phyloP scores from a whole-genome alignment of 2,797 vertebrate species.

The Myripristis murdjan region DNA sequence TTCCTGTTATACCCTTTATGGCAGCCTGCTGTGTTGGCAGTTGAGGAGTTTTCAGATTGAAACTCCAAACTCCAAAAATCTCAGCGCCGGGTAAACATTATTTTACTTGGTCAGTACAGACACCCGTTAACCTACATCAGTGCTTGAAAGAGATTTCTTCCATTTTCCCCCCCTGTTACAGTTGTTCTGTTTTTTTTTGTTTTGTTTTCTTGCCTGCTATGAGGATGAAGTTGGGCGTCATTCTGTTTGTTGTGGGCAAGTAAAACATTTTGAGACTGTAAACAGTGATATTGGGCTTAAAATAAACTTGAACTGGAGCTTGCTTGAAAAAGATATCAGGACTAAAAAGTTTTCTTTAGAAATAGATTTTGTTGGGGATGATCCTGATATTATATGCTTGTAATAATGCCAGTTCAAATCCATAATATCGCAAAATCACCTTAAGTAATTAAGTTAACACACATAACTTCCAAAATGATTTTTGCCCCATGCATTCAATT shows the following conservation, averaged over 20 bases:
- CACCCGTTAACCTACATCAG: slow-evolving; percentile 11
- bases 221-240: too few relatives aligned
- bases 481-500: not conserved
- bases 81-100: too few relatives aligned
- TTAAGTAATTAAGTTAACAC: not conserved
- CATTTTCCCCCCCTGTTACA: too few relatives aligned
- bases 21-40: slow-evolving; percentile 4
- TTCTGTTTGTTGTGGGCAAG: too few relatives aligned
- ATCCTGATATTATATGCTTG: slow-evolving; percentile 1
- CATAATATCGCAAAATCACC: slow-evolving; percentile 9
- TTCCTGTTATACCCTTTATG: not conserved
- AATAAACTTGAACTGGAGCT: too few relatives aligned
- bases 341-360: not conserved
- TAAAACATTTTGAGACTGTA: too few relatives aligned
- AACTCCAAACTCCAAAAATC: slow-evolving; percentile 22
- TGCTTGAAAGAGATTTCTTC: slow-evolving; percentile 20
- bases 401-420: not conserved
- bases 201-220: too few relatives aligned
- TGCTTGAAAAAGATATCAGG: not conserved
- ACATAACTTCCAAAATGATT: not conserved
- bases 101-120: slow-evolving; percentile 28
- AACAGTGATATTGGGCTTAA: too few relatives aligned
- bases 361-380: not conserved
- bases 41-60: slow-evolving; percentile 12
- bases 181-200: too few relatives aligned